Evolutionary conservation across 2,888 invertebrate species (phyloP).

Genomic region (Thumatha senex): DNA sequence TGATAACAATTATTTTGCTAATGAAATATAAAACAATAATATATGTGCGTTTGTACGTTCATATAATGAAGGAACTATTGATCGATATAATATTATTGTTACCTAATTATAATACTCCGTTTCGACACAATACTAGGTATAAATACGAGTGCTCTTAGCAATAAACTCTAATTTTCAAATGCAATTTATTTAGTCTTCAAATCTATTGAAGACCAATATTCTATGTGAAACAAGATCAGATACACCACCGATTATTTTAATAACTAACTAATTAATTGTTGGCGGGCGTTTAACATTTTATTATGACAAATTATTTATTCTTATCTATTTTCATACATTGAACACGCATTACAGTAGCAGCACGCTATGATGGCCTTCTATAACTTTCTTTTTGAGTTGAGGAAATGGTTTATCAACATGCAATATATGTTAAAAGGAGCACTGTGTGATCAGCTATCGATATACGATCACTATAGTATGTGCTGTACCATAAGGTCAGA

Average conservation of each 20-base stretch:
- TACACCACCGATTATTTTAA: conserved; percentile 24
- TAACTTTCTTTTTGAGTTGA: too few species aligned
- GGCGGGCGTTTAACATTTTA: conserved; percentile 49
- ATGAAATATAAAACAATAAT: conserved; percentile 23
- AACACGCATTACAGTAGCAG: conserved; percentile 43
- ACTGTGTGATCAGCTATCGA: too few species aligned
- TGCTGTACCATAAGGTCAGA: too few species aligned
- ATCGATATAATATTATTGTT: background rate
- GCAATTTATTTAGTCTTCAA: conserved; percentile 1
- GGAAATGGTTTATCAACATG: too few species aligned
- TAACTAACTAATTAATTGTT: conserved; percentile 46
- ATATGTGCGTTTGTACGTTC: conserved; percentile 16
- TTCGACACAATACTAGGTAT: background rate
- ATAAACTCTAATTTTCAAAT: conserved; percentile 2
- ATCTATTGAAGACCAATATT: conserved; percentile 18
- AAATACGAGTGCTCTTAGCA: background rate
- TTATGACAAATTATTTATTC: conserved; percentile 42
- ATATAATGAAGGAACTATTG: conserved; percentile 18
- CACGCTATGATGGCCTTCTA: too few species aligned
- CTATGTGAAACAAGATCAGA: conserved; percentile 17
- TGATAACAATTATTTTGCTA: conserved; percentile 11
- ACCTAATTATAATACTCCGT: background rate
- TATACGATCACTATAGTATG: too few species aligned
- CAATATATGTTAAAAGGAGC: too few species aligned
- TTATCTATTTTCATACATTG: conserved; percentile 44